Base-by-base conservation (phyloP, 1,140 invertebrate species). In the Drosophila saltans region DNA sequence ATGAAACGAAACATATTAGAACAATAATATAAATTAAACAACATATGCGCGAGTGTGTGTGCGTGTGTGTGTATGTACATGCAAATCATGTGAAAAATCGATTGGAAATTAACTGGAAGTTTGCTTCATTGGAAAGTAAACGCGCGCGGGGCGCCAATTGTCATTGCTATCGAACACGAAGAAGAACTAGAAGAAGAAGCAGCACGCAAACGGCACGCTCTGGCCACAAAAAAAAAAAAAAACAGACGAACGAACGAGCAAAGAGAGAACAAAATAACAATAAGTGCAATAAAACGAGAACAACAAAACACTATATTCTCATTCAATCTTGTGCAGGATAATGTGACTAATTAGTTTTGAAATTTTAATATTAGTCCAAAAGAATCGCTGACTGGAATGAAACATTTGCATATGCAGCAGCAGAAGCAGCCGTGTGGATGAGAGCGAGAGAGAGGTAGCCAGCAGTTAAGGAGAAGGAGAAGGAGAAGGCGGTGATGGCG, bases 11-110 rank as follows among this genome's bases (percentile, higher is more conserved):
- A 43, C 2, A 48, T 26, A 9, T 7, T n/a, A 62, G 10, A 26
- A 26, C n/a, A 36, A 48, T 5, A 10, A n/a, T 36, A 64, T 30
- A 64, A 30, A 48, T 9, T 11, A 21, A 6, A 64, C 28, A 64
- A 11, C 28, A 24, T 58, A 21, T 33, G 65, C 45, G 45, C 43
- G 65, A 55, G 26, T 72, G 59, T 40, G 21, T 65, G 45, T 30
- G 21, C 45, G 77, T 62, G 58, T 69, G 58, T 79, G 67, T 83
- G 63, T 75, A 52, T 75, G 62, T 61, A 26, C 60, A 26, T 45
- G 40, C 26, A 62, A 26, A 91, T 91, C 80, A 91, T 91, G 85
- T 91, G 90, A 91, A 91, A 91, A 91, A 91, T 91, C 90, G 90
- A 91, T 91, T 91, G 83, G 83, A 89, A 91, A 71, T 30, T 28